Conservation (phyloP, 37 sponge, comb jelly and placozoan species). For the Amphimedon queenslandica region DNA sequence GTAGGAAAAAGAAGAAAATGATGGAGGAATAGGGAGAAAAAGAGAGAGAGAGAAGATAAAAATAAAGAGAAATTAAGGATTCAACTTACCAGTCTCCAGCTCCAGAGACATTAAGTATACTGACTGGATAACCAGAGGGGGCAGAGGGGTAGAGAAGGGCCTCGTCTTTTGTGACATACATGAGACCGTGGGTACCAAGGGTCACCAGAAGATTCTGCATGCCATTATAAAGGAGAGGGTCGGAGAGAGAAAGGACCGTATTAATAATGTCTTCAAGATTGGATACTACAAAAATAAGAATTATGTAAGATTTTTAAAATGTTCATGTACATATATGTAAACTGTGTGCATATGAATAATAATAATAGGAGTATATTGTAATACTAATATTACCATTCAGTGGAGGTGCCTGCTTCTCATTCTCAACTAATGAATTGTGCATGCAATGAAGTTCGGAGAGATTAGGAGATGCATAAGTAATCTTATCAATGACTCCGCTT, state of each 20-base stretch:
- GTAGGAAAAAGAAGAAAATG: too few relatives aligned
- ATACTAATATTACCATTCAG: too few relatives aligned
- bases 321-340: background rate
- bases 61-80: background rate
- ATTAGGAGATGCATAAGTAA: constrained; percentile 66
- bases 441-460: constrained; percentile 70
- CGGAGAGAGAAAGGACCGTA: background rate
- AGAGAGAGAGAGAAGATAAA: too few relatives aligned
- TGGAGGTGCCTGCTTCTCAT: too few relatives aligned
- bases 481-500: constrained; percentile 3
- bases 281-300: background rate
- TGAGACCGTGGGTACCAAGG: constrained; percentile 80
- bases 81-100: constrained; percentile 78
- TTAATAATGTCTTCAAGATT: background rate
- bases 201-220: constrained; percentile 64
- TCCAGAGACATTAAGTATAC: constrained; percentile 79
- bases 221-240: constrained; percentile 28
- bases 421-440: too few relatives aligned
- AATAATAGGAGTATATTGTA: background rate
- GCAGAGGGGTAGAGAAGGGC: constrained; percentile 56
- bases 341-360: background rate
- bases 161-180: constrained; percentile 16
- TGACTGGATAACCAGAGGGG: constrained; percentile 26
- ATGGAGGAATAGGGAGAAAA: too few relatives aligned
- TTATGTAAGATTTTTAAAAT: constrained; percentile 3